Base-by-base conservation (phyloP, 2,888 invertebrate species). In the Anthophora plumipes region DNA sequence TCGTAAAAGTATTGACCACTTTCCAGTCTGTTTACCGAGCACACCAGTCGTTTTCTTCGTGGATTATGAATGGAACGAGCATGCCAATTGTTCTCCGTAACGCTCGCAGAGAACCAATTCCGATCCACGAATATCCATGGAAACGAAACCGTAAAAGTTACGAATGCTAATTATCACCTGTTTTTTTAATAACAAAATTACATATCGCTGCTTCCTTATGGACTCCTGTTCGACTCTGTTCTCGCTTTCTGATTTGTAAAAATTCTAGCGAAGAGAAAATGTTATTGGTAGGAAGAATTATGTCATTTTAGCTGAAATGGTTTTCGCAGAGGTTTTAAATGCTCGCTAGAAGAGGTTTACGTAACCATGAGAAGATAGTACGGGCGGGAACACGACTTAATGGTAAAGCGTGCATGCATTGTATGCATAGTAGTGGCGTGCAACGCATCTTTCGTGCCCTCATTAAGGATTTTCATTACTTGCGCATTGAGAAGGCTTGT, bases 31-130 rank as follows among this genome's bases (percentile, higher is more conserved):
- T 66, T 76, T 71, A 72, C 63, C 48, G 4, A 4, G 31, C 60
- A n/a, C 39, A n/a, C 39, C 48, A 25, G 17, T 50, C 37, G 54
- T 55, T 41, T 14, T 52, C n/a, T n/a, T 11, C 4, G 55, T 43
- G 48, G 14, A 70, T 80, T 71, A 82, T 80, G 81, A 82, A 82
- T 75, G 80, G 75, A 43, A 66, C 25, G 60, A 57, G 4, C 43
- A 11, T 2, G 14, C 39, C 50, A 55, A 64, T 59, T 52, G 63
- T 52, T 20, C 22, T 12, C 39, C 57, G 17, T 59, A 39, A 31
- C 31, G 31, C n/a, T n/a, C 9, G 2, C n/a, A n/a, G 6, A n/a
- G n/a, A 50, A 20, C n/a, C 17, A 2, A 31, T 31, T 31, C 31
- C 31, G 4, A 31, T 31, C 31, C 14, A 55, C n/a, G n/a, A 31